Percentiles rank a stretch among this genome's conserved stretches.
Evolutionary conservation across 2,888 invertebrate genomes (phyloP).

Genomic region (Phorcus lineatus): DNA sequence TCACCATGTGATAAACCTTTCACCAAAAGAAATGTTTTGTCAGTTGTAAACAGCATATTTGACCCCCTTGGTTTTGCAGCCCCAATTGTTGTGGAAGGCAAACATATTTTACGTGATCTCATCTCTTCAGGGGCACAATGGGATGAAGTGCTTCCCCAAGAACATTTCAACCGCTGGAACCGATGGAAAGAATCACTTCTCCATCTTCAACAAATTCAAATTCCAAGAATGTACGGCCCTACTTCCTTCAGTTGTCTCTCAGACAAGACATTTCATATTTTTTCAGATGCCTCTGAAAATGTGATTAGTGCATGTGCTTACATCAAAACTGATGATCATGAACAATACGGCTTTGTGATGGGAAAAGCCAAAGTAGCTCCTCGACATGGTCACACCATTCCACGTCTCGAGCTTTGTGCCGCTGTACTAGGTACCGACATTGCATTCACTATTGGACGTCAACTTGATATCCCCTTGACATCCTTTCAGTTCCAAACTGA

Average conservation of each 20-base stretch:
- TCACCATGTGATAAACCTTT: background rate
- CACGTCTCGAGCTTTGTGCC: slow-evolving; percentile 34
- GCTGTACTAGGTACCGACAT: slow-evolving; percentile 32
- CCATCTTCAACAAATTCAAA: background rate
- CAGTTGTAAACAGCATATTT: slow-evolving; percentile 26
- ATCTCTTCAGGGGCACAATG: background rate
- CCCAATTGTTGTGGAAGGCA: slow-evolving; percentile 16
- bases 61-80: slow-evolving; percentile 30
- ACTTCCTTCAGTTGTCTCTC: background rate
- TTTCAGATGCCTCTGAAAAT: slow-evolving; percentile 38
- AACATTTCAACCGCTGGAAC: background rate
- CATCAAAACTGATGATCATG: background rate
- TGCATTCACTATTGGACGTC: background rate
- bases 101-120: slow-evolving; percentile 3
- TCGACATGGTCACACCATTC: slow-evolving; percentile 34
- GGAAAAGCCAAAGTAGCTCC: slow-evolving; percentile 33
- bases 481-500: slow-evolving; percentile 30
- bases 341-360: slow-evolving; percentile 14
- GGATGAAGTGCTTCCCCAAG: background rate
- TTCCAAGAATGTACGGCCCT: slow-evolving; percentile 22
- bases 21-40: slow-evolving; percentile 24
- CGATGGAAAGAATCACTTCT: slow-evolving; percentile 14
- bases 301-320: slow-evolving; percentile 34
- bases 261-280: slow-evolving; percentile 26
- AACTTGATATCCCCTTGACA: background rate